These are phyloP conservation scores for Hydrozoanthus gracilis DNA, from an alignment of 92 coral and sea anemone species.

Conservation along the genomic window DNA sequence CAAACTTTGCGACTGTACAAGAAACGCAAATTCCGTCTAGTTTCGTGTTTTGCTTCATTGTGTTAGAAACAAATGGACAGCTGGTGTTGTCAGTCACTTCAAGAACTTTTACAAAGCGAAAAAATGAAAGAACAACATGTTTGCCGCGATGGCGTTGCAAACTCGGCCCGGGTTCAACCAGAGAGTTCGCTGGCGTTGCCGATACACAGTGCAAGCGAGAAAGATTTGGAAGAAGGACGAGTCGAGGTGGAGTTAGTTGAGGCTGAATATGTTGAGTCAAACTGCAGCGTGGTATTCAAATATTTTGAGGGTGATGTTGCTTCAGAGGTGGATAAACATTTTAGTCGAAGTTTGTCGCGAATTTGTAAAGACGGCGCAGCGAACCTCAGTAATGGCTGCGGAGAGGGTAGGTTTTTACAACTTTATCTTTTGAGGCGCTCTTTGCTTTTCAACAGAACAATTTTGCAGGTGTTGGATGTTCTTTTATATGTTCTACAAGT, in stretches of 20 bases:
- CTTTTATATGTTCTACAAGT: too few species aligned
- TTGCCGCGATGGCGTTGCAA: background rate
- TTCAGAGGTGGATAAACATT: constrained; percentile 37
- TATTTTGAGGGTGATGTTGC: constrained; percentile 15
- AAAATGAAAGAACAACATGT: background rate
- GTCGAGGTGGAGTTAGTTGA: constrained; percentile 35
- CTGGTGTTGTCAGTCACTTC: constrained; percentile 24
- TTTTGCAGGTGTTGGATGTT: too few species aligned
- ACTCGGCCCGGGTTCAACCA: background rate
- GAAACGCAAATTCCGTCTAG: constrained; percentile 7
- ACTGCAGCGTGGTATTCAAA: constrained; percentile 33
- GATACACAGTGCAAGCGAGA: background rate
- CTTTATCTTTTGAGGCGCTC: background rate
- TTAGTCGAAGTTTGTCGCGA: constrained; percentile 15
- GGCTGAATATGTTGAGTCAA: constrained; percentile 33
- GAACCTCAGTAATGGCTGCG: background rate
- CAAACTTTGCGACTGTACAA: background rate
- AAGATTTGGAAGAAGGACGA: constrained; percentile 31
- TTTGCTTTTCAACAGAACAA: background rate
- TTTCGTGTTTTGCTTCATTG: constrained; percentile 6
- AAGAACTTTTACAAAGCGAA: constrained; percentile 36
- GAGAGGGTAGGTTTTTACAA: constrained; percentile 11
- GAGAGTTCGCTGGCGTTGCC: background rate
- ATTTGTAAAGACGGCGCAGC: background rate
- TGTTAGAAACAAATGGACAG: constrained; percentile 32